A percentile compares a stretch with the other conserved stretches of the same genome.
phyloP scores from a whole-genome alignment of 2,888 invertebrate genomes.

The Ecdyonurus torrentis region DNA sequence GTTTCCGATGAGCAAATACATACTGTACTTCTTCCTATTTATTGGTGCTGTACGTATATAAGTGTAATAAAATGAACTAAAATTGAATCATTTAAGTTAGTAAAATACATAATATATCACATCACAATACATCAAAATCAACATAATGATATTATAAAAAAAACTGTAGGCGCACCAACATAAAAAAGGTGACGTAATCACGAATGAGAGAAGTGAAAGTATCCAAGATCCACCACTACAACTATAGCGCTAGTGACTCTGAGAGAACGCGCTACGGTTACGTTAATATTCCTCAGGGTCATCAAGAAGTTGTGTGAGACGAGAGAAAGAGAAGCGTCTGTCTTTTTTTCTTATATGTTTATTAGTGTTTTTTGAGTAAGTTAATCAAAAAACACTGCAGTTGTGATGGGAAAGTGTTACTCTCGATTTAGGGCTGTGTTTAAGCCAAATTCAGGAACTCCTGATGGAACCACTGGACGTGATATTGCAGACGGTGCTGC shows the following conservation, averaged over 20 bases:
- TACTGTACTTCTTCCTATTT: too few relatives aligned
- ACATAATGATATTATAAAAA: too few relatives aligned
- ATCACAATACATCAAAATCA: too few relatives aligned
- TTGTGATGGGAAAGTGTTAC: conserved; percentile 23
- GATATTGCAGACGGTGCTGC: neutral
- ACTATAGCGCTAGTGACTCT: neutral
- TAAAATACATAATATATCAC: too few relatives aligned
- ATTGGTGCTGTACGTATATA: too few relatives aligned
- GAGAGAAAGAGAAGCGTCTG: too few relatives aligned
- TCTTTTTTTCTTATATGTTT: neutral
- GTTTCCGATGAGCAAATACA: too few relatives aligned
- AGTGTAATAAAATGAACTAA: too few relatives aligned
- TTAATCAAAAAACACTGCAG: too few relatives aligned
- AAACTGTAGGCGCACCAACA: too few relatives aligned
- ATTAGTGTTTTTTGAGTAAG: neutral
- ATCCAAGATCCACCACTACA: too few relatives aligned
- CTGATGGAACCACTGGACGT: neutral
- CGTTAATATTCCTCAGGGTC: neutral
- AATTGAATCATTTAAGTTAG: too few relatives aligned
- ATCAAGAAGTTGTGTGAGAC: neutral
- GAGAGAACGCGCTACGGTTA: neutral
- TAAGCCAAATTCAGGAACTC: conserved; percentile 13
- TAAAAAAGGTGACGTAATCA: neutral
- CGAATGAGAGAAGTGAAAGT: neutral
- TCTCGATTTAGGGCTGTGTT: conserved; percentile 23